These are phyloP conservation scores for Drosophila meridiana DNA, from an alignment of 2,888 invertebrate genomes.

Conservation along the genomic window DNA sequence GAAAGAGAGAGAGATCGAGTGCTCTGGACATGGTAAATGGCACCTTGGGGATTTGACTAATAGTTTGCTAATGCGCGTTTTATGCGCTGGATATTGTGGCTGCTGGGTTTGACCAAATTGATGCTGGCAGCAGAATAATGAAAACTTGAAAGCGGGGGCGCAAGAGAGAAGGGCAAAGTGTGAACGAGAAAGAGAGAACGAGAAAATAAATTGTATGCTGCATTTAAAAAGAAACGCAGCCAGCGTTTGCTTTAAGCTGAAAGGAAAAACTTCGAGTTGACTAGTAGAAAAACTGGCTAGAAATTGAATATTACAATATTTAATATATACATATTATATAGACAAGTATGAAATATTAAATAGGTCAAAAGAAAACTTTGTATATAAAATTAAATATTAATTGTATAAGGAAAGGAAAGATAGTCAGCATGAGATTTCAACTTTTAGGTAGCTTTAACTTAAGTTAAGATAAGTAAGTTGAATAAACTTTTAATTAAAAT, in stretches of 20 bases:
- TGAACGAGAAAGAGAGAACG: not conserved
- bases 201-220: not conserved
- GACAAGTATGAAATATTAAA: not conserved
- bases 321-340: not conserved
- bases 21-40: conserved; percentile 59
- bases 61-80: conserved; percentile 74
- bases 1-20: conserved; percentile 14
- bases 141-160: conserved; percentile 9
- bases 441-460: no score
- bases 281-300: conserved; percentile 9
- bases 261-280: not conserved
- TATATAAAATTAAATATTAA: no score
- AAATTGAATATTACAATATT: not conserved
- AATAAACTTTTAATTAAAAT: no score
- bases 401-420: no score
- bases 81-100: conserved; percentile 55
- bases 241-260: conserved; percentile 1
- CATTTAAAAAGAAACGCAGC: not conserved
- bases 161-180: not conserved
- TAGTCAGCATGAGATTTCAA: no score
- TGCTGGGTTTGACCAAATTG: conserved; percentile 46
- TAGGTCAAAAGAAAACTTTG: not conserved
- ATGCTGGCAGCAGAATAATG: conserved; percentile 34
- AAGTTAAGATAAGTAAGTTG: no score
- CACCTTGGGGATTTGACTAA: conserved; percentile 66